A percentile compares a stretch with the other conserved stretches of the same genome.
Evolutionary conservation across 1,140 invertebrate genomes (phyloP).

Genomic region (Pogonognathellus flavescens): DNA sequence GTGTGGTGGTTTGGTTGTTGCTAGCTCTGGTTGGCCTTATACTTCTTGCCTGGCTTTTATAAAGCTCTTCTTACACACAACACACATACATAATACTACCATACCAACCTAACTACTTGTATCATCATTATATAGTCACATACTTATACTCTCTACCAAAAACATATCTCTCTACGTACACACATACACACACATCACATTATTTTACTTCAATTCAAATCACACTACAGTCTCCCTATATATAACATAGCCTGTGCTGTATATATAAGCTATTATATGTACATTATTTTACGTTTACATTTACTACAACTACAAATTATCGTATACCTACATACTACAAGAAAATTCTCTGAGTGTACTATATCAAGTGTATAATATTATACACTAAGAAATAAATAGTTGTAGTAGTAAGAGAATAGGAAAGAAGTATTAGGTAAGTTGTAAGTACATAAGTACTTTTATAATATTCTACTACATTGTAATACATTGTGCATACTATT

Average conservation of each 20-base stretch:
- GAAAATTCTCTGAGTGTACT: not conserved
- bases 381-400: not conserved
- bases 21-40: not conserved
- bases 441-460: not conserved
- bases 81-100: not conserved
- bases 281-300: not conserved
- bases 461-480: too few relatives aligned
- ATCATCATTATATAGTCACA: conserved; percentile 42
- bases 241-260: not conserved
- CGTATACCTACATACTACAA: not conserved
- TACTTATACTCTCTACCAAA: not conserved
- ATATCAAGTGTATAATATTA: not conserved
- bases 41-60: not conserved
- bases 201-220: conserved; percentile 40
- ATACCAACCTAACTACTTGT: conserved; percentile 40
- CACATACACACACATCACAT: conserved; percentile 12
- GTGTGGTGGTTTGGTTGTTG: conserved; percentile 32
- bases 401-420: not conserved
- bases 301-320: conserved; percentile 7
- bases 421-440: not conserved
- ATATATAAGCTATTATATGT: too few relatives aligned
- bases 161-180: too few relatives aligned
- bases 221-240: conserved; percentile 4
- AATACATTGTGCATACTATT: too few relatives aligned
- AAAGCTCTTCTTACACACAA: not conserved